Conservation (phyloP, 1,140 invertebrate species). For the Leptonema lineaticorne region DNA sequence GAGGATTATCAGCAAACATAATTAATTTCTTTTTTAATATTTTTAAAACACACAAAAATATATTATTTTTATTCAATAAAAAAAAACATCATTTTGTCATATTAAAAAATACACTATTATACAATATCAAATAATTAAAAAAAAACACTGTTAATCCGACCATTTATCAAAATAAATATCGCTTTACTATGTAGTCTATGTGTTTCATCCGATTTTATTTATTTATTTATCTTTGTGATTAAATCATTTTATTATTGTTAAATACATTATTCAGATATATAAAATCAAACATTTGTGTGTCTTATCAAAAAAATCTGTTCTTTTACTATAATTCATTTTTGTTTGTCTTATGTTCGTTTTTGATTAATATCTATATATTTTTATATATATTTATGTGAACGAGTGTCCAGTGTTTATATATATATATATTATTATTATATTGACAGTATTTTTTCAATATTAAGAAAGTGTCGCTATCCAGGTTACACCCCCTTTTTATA, state of each 20-base stretch:
- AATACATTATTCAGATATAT: no score
- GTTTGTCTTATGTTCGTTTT: conserved; percentile 18
- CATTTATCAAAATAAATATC: conserved; percentile 38
- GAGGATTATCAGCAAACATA: conserved; percentile 28
- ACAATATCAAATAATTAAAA: conserved; percentile 9
- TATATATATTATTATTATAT: background rate
- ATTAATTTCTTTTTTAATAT: no score
- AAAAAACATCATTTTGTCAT: background rate
- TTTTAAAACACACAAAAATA: background rate
- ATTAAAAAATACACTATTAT: background rate
- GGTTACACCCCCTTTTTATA: conserved; percentile 35
- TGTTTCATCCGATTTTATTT: conserved; percentile 41
- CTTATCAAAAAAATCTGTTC: no score
- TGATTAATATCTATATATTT: background rate
- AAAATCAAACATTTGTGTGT: conserved; percentile 38
- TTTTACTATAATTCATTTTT: no score
- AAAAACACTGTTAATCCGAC: conserved; percentile 33
- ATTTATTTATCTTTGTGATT: conserved; percentile 21
- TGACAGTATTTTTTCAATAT: background rate
- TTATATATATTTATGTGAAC: background rate
- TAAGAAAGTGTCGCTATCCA: conserved; percentile 40
- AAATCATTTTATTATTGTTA: no score
- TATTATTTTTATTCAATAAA: background rate
- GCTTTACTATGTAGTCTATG: conserved; percentile 42
- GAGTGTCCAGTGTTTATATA: no score